Base-by-base conservation (phyloP, 2,113 vertebrate genomes). In the Nothocercus julius region DNA sequence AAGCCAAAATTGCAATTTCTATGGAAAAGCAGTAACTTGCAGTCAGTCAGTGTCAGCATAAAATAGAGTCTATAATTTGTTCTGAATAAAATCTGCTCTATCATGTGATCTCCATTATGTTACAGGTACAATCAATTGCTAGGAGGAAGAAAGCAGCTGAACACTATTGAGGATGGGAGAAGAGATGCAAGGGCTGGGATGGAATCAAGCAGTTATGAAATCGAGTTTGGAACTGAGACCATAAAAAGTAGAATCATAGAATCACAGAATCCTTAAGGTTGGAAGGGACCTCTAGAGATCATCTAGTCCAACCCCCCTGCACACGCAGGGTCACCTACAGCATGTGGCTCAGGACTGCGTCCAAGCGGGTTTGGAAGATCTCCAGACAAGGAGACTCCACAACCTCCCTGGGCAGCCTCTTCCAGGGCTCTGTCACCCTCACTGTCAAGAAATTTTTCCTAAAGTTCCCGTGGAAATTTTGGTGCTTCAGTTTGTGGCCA, bases 1-100 rank as follows among this genome's bases (percentile, higher is more conserved):
- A 87, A 94, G 36, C 77, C 86, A 73, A 93, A 95, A 89, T n/a
- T 88, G 85, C 80, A n/a, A 49, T 92, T 95, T 86, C 93, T 63
- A 15, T 30, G 54, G 80, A 94, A 73, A 66, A n/a, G 69, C 83
- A 94, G 76, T 56, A 88, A 76, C 80, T 78, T 66, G 51, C 66
- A 95, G 70, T 69, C 80, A 72, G 17, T 86, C 79, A 69, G 82
- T 67, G 85, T 76, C 86, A 89, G 66, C 62, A 86, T 51, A 90
- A 87, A 94, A 93, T 24, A 76, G 70, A 77, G 51, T 68, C 90
- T 93, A 63, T 73, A 89, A 96, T 89, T 88, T 92, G 47, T 44
- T 83, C 34, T 18, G 66, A 61, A 77, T 68, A 94, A 88, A 93
- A 86, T 34, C 80, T 40, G 25, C 22, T 82, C 90, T 66, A 44